Base-by-base conservation (phyloP, 2,888 invertebrate genomes). In the Neuroscelio doddi region DNA sequence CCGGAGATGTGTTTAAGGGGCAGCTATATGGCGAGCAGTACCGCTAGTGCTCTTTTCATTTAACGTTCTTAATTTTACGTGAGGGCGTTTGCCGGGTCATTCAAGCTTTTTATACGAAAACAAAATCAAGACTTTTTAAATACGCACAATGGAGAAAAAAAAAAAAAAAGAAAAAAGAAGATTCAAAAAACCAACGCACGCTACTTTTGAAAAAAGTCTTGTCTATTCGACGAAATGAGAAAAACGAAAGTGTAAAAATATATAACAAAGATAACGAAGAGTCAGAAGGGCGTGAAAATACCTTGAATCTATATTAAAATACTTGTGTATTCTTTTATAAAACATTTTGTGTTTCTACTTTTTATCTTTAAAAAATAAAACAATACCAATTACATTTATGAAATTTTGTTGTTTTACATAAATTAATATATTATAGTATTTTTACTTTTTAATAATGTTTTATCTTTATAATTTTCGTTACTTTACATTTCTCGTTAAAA, bases 61-160 rank as follows among this genome's bases (percentile, higher is more conserved):
- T 55, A 38, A 50, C 62, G 62, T 62, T 62, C 64, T 64, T 58
- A 57, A 64, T 64, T 64, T 53, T 53, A 47, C 64, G 49, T 57
- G 44, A 64, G 57, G 58, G 58, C 57, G 58, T 45, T 71, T 67
- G 68, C 64, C 67, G 68, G 51, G 64, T 46, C 53, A 64, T 64
- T 59, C 58, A 58, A 50, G 50, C 64, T 58, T 49, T 64, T 49
- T 59, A 53, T 47, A 39, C 36, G 58, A 41, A 29, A 53, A 44
- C 50, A 46, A 29, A 41, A 47, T 42, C 36, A 57, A 56, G 50
- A 53, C 39, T 57, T 61, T 58, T 50, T 38, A 45, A 38, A 47
- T 26, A 47, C 39, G 45, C 39, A 32, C 34, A 21, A 44, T n/a
- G n/a, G n/a, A n/a, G n/a, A n/a, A n/a, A n/a, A n/a, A n/a, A n/a